These are phyloP conservation scores for Nephrocerus scutellatus DNA, from an alignment of 2,888 invertebrate species.

Conservation along the genomic window DNA sequence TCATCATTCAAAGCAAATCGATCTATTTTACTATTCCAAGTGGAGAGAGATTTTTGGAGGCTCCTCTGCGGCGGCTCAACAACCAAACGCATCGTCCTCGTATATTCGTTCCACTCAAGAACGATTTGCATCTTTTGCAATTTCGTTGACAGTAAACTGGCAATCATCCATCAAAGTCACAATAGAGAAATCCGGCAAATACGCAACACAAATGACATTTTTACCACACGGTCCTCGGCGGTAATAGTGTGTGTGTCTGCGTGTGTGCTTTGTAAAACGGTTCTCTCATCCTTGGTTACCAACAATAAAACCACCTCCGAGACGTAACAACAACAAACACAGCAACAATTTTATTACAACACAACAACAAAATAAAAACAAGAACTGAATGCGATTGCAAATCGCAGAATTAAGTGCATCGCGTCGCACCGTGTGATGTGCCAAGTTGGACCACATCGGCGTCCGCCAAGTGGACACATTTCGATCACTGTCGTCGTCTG, in stretches of 20 bases:
- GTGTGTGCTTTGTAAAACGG: too few species aligned
- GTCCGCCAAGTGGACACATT: slow-evolving; percentile 36
- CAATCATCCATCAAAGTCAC: slow-evolving; percentile 47
- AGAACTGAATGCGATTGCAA: slow-evolving; percentile 8
- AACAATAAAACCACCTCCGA: slow-evolving; percentile 32
- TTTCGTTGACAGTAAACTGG: slow-evolving; percentile 24
- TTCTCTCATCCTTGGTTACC: slow-evolving; percentile 8
- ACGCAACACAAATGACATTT: too few species aligned
- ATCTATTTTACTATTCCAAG: too few species aligned
- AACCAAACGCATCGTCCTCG: slow-evolving; percentile 3
- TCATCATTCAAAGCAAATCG: too few species aligned
- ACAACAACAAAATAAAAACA: slow-evolving; percentile 19
- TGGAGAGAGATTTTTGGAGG: too few species aligned
- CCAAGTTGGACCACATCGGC: slow-evolving; percentile 13
- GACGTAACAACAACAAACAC: slow-evolving; percentile 17
- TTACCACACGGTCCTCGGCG: slow-evolving; percentile 4
- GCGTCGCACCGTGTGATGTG: slow-evolving; percentile 26
- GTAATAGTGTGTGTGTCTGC: too few species aligned
- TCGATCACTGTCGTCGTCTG: slow-evolving; percentile 44
- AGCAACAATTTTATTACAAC: slow-evolving; percentile 8
- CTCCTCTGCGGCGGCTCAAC: too few species aligned
- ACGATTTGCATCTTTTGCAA: slow-evolving; percentile 3
- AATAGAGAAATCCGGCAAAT: slow-evolving; percentile 37
- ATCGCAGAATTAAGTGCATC: slow-evolving; percentile 3
- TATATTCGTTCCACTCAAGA: neutral